Conservation (phyloP, 2,113 vertebrate genomes). For the Lates calcarifer region DNA sequence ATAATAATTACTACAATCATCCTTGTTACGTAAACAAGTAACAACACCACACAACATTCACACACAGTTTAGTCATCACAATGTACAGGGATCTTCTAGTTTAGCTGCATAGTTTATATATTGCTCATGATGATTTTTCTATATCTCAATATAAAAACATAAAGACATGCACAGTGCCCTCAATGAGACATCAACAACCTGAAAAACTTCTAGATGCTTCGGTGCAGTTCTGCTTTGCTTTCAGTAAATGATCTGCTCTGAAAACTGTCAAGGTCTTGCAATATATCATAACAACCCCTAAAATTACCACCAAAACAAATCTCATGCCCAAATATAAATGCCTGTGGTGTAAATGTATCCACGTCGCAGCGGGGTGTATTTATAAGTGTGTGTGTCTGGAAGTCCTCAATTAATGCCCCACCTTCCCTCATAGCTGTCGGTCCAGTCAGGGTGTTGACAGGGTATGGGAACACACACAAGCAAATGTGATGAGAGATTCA, state of each 20-base stretch:
- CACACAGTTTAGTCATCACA: background rate
- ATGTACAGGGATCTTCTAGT: background rate
- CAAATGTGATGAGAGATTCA: slow-evolving; percentile 23
- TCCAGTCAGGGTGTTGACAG: slow-evolving; percentile 39
- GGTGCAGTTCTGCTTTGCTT: background rate
- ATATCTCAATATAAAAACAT: background rate
- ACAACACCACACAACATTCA: background rate
- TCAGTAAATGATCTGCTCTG: slow-evolving; percentile 28
- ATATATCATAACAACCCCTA: slow-evolving; percentile 15
- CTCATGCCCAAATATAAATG: slow-evolving; percentile 34
- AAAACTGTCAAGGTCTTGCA: slow-evolving; percentile 3
- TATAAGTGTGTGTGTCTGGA: slow-evolving; percentile 43
- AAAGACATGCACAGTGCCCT: background rate
- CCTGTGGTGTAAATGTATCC: slow-evolving; percentile 51
- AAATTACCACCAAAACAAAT: slow-evolving; percentile 51
- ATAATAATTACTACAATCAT: background rate
- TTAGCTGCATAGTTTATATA: background rate
- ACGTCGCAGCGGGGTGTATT: slow-evolving; percentile 23
- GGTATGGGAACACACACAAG: slow-evolving; percentile 9
- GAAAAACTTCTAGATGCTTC: background rate
- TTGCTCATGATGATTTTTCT: background rate
- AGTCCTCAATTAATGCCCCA: slow-evolving; percentile 49
- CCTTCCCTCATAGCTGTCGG: slow-evolving; percentile 36
- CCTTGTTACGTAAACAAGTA: no score
- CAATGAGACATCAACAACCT: background rate